Conservation (phyloP, 2,888 invertebrate genomes). For the Lucinisca nassula region DNA sequence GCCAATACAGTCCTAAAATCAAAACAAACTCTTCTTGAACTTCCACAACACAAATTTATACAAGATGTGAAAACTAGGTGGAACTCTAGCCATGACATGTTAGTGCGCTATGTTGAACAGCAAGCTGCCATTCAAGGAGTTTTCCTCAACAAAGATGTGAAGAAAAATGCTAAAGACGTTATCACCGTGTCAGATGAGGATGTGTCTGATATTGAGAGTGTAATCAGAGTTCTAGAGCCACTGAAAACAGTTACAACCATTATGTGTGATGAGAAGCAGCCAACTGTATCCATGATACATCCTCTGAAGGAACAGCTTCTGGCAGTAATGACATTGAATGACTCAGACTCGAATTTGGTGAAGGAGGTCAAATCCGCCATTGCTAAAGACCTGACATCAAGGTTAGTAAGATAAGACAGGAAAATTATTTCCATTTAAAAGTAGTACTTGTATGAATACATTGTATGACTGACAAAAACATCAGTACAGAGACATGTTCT, state of each 20-base stretch:
- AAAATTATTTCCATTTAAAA: not conserved
- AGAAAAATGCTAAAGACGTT: conserved; percentile 49
- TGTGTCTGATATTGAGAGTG: conserved; percentile 16
- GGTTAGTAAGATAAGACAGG: not conserved
- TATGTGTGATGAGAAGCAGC: conserved; percentile 30
- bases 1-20: conserved; percentile 15
- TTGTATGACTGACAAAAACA: not conserved
- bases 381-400: conserved; percentile 23
- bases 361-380: conserved; percentile 36
- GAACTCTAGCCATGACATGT: conserved; percentile 57
- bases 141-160: too few relatives aligned
- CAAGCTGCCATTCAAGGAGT: conserved; percentile 59
- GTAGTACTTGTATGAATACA: not conserved
- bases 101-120: conserved; percentile 52
- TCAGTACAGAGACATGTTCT: too few relatives aligned
- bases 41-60: conserved; percentile 41
- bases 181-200: conserved; percentile 55
- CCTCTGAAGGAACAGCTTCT: conserved; percentile 60
- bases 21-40: conserved; percentile 34
- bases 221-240: conserved; percentile 21
- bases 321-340: conserved; percentile 1
- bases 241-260: conserved; percentile 57
- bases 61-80: conserved; percentile 55
- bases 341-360: conserved; percentile 17
- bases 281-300: conserved; percentile 49